A percentile compares a stretch with the other conserved stretches of the same genome.
phyloP scores from a whole-genome alignment of 2,888 invertebrate genomes.

The Drosophila affinis region DNA sequence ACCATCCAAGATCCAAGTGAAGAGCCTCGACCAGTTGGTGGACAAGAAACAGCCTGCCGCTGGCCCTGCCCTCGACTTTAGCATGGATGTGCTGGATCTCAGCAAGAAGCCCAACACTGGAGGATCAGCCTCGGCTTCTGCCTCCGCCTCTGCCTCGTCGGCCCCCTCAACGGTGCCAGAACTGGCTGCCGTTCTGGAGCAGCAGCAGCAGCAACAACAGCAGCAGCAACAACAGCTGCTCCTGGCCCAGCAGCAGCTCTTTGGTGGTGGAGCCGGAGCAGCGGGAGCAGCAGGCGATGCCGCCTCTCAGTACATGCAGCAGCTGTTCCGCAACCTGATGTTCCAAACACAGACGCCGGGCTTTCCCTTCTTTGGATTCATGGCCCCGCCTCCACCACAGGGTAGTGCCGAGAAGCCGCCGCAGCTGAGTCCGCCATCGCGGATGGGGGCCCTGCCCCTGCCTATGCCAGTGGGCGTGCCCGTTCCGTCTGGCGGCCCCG shows the following conservation, averaged over 20 bases:
- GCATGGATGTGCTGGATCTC: slow-evolving; percentile 92
- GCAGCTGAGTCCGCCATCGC: slow-evolving; percentile 32
- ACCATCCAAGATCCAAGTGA: slow-evolving; percentile 86
- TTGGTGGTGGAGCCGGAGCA: slow-evolving; percentile 83
- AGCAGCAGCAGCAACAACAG: slow-evolving; percentile 22
- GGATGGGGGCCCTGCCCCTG: slow-evolving; percentile 6
- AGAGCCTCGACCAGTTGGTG: slow-evolving; percentile 87
- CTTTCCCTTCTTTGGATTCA: slow-evolving; percentile 84
- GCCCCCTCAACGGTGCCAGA: slow-evolving; percentile 19
- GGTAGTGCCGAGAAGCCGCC: slow-evolving; percentile 53
- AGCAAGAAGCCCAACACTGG: slow-evolving; percentile 88
- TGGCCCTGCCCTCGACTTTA: slow-evolving; percentile 87
- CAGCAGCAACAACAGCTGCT: slow-evolving; percentile 79
- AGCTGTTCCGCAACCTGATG: slow-evolving; percentile 86
- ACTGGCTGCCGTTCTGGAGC: slow-evolving; percentile 44
- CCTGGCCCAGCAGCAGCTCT: slow-evolving; percentile 88
- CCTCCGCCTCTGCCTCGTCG: neutral
- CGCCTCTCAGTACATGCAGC: slow-evolving; percentile 85
- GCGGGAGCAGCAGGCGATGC: slow-evolving; percentile 48
- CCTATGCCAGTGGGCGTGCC: slow-evolving; percentile 51
- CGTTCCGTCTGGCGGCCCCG: slow-evolving; percentile 84
- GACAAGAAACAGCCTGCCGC: slow-evolving; percentile 76
- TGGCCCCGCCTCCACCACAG: slow-evolving; percentile 81
- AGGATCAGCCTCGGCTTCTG: slow-evolving; percentile 48
- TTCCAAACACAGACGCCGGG: slow-evolving; percentile 86